Evolutionary conservation across 2,113 vertebrate species (phyloP).

Genomic region (Eulemur rufifrons): DNA sequence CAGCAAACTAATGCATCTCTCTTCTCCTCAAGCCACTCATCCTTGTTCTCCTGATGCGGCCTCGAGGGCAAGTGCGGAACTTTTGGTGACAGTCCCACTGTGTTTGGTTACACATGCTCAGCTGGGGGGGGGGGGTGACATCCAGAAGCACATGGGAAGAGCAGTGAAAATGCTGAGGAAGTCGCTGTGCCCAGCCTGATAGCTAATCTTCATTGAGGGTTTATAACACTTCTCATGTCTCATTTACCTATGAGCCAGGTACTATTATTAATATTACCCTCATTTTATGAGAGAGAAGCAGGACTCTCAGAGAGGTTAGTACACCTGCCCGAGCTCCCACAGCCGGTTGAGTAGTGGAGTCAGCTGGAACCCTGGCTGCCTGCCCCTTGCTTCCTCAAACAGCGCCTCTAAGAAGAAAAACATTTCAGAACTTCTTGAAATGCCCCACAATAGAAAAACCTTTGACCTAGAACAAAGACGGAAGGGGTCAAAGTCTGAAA

Average conservation of each 20-base stretch:
- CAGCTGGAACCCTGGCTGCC: neutral
- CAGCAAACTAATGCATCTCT: no score
- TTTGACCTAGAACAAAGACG: neutral
- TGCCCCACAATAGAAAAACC: neutral
- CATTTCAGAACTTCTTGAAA: neutral
- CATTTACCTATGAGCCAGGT: neutral
- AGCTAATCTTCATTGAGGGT: neutral
- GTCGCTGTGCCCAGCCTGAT: no score
- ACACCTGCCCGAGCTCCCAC: neutral
- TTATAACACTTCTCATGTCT: neutral
- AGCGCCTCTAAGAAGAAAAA: neutral
- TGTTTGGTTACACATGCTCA: no score
- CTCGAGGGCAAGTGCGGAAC: no score
- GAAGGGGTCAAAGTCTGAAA: conserved; percentile 5
- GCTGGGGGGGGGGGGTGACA: no score
- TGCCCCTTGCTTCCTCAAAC: neutral
- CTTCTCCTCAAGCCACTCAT: no score
- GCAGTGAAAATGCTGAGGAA: no score
- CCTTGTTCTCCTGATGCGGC: no score
- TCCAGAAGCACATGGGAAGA: no score
- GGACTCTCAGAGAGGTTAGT: neutral
- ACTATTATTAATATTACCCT: no score
- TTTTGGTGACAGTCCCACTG: no score
- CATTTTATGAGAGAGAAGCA: neutral
- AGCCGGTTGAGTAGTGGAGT: neutral